A percentile compares a stretch with the other conserved stretches of the same genome.
Conservation (phyloP, 2,888 invertebrate genomes). For the Toxonevra muliebris region DNA sequence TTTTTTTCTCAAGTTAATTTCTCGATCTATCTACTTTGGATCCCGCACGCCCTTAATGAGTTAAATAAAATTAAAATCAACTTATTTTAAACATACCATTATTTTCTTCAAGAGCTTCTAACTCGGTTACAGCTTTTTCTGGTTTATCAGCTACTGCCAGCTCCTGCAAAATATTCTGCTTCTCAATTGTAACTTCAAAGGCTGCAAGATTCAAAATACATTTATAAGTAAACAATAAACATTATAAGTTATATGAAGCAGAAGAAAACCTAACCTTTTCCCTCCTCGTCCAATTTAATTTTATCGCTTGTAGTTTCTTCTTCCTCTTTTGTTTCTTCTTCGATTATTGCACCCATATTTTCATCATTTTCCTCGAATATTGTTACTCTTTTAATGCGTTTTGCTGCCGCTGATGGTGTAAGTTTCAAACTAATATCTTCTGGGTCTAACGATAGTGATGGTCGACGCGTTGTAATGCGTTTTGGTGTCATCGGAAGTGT, state of each 20-base stretch:
- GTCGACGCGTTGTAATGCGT: slow-evolving; percentile 37
- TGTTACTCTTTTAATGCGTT: background rate
- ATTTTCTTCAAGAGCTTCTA: too few relatives aligned
- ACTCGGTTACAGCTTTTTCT: background rate
- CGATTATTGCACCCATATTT: slow-evolving; percentile 34
- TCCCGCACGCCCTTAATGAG: too few relatives aligned
- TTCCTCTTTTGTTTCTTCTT: slow-evolving; percentile 20
- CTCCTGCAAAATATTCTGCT: too few relatives aligned
- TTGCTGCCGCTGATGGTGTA: slow-evolving; percentile 15
- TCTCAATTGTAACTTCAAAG: too few relatives aligned
- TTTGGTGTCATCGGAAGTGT: slow-evolving; percentile 36
- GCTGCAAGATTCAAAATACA: too few relatives aligned
- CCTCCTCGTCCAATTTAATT: too few relatives aligned
- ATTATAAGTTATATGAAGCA: background rate
- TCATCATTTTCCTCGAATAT: slow-evolving; percentile 32
- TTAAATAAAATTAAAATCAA: too few relatives aligned
- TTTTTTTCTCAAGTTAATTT: too few relatives aligned
- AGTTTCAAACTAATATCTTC: slow-evolving; percentile 25
- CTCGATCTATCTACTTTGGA: too few relatives aligned
- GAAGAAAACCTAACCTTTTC: background rate
- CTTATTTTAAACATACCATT: too few relatives aligned
- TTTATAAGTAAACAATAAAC: background rate
- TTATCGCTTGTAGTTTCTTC: background rate
- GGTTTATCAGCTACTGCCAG: background rate
- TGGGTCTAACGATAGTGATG: slow-evolving; percentile 37